Conservation (phyloP, 2,797 vertebrate species). For the Columba guinea region DNA sequence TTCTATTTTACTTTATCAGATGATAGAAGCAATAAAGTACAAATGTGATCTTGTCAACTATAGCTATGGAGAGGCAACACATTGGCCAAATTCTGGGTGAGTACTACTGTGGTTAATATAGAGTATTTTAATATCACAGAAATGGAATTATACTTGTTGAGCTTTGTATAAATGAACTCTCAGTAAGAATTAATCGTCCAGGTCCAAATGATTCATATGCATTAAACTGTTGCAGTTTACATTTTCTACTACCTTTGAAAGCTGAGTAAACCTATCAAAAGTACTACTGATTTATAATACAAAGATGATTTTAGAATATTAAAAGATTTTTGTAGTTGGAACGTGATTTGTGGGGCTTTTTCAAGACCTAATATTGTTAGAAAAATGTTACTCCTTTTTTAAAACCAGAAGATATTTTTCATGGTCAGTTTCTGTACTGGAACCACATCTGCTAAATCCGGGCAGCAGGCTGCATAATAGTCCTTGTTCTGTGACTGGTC, state of each 20-base stretch:
- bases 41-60: slow-evolving; percentile 99
- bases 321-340: not conserved
- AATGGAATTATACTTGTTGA: not conserved
- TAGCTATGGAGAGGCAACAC: slow-evolving; percentile 97
- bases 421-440: not conserved
- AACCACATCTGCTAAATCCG: not conserved
- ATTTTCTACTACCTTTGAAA: not conserved
- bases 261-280: not conserved
- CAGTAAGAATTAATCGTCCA: not conserved
- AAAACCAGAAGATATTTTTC: not conserved
- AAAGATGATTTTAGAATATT: not conserved
- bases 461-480: not conserved
- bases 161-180: not conserved
- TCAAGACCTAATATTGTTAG: not conserved
- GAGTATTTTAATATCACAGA: not conserved
- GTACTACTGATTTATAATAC: not conserved
- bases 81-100: slow-evolving; percentile 99
- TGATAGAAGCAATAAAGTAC: slow-evolving; percentile 98
- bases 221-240: not conserved
- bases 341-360: not conserved
- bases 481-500: not conserved
- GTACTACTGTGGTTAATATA: slow-evolving; percentile 24
- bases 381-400: not conserved
- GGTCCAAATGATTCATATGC: not conserved
- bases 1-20: slow-evolving; percentile 78